Evolutionary conservation across 2,797 vertebrate species (phyloP).

Genomic region (Tokudaia muenninki): DNA sequence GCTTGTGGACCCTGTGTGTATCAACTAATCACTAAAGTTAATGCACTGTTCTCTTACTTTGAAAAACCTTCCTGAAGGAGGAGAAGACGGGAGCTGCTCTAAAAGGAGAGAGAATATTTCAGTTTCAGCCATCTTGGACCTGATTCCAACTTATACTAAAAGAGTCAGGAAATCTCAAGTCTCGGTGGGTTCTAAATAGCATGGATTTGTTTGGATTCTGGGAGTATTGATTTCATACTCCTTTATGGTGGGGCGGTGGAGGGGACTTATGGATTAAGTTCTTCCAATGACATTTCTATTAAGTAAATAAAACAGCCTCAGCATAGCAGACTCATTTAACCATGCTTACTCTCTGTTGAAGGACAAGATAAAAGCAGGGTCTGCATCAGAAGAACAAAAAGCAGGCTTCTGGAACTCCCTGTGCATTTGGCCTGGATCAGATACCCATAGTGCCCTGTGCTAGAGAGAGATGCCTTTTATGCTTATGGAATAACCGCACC

Average conservation of each 20-base stretch:
- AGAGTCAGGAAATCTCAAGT: neutral
- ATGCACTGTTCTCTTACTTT: neutral
- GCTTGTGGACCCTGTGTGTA: neutral
- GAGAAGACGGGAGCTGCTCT: neutral
- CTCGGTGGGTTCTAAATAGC: neutral
- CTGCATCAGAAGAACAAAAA: constrained; percentile 30
- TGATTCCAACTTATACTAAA: neutral
- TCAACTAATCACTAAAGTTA: neutral
- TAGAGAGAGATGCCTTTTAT: constrained; percentile 63
- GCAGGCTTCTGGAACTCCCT: constrained; percentile 35
- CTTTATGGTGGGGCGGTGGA: neutral
- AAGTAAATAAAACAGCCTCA: neutral
- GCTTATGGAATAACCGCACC: constrained; percentile 43
- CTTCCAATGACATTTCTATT: neutral
- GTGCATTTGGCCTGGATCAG: constrained; percentile 54
- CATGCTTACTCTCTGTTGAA: neutral
- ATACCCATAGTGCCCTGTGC: constrained; percentile 3
- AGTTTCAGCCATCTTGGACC: constrained; percentile 20
- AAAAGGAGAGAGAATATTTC: constrained; percentile 12
- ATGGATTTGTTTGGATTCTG: neutral
- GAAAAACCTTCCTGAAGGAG: neutral
- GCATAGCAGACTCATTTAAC: neutral
- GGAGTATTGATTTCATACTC: neutral
- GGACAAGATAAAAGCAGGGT: neutral
- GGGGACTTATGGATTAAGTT: neutral